Conservation (phyloP, 2,888 invertebrate species). For the Allygus modestus region DNA sequence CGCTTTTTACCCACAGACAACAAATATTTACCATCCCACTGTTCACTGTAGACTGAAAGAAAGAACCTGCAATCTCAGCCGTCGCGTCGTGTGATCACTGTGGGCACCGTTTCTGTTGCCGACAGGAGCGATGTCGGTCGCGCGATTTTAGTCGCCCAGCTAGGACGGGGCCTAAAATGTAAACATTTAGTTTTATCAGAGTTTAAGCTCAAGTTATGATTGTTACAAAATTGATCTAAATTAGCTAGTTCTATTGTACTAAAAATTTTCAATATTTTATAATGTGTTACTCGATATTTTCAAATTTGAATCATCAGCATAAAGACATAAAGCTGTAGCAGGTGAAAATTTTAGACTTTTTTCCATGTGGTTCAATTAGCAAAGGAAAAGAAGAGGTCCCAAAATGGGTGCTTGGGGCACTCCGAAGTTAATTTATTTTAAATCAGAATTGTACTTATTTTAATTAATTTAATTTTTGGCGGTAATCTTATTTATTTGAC, state of each 20-base stretch:
- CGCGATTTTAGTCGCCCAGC: too few relatives aligned
- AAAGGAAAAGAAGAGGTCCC: conserved; percentile 1
- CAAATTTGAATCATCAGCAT: conserved; percentile 13
- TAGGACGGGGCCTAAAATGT: not conserved
- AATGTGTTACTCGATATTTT: not conserved
- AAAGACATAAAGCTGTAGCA: not conserved
- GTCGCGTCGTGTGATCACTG: too few relatives aligned
- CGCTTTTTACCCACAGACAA: too few relatives aligned
- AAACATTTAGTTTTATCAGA: not conserved
- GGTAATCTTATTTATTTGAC: not conserved
- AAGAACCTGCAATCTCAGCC: too few relatives aligned
- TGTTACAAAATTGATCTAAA: not conserved
- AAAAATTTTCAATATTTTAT: not conserved
- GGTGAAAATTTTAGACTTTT: conserved; percentile 2
- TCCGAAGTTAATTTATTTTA: not conserved
- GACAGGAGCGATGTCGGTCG: too few relatives aligned
- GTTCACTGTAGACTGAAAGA: too few relatives aligned
- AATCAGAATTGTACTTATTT: not conserved
- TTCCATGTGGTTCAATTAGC: not conserved
- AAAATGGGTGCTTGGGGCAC: conserved; percentile 17
- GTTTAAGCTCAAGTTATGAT: not conserved
- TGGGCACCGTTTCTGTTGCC: too few relatives aligned
- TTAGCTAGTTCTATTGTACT: not conserved
- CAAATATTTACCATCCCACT: too few relatives aligned
- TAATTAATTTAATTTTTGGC: not conserved